Evolutionary conservation across 2,797 vertebrate genomes (phyloP).

Genomic region (Gambusia yucatana): DNA sequence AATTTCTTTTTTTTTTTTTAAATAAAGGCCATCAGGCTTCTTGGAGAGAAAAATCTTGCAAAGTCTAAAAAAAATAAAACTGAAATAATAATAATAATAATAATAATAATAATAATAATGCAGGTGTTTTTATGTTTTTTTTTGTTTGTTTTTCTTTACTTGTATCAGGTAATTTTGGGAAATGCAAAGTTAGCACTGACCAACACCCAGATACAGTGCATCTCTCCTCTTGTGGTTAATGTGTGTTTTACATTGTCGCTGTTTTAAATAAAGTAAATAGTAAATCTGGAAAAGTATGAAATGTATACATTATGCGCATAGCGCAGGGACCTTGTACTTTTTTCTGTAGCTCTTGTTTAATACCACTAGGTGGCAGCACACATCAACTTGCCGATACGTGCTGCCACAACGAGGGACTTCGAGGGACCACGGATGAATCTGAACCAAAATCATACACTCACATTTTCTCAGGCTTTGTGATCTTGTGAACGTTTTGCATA

Average conservation of each 20-base stretch:
- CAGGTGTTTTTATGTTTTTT: no score
- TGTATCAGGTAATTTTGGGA: no score
- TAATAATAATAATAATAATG: not conserved
- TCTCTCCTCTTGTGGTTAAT: no score
- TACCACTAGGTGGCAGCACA: conserved; percentile 57
- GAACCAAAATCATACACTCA: not conserved
- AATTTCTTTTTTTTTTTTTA: no score
- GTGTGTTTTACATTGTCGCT: no score
- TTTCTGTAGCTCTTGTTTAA: not conserved
- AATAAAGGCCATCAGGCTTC: not conserved
- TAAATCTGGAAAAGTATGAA: not conserved
- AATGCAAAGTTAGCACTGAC: no score
- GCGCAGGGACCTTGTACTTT: not conserved
- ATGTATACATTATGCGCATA: not conserved
- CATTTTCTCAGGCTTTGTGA: not conserved
- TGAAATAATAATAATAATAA: not conserved
- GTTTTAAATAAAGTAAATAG: no score
- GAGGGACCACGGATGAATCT: not conserved
- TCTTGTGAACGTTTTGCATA: not conserved
- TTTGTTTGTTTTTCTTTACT: no score
- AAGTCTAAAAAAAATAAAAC: not conserved
- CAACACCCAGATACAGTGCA: no score
- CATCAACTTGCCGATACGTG: conserved; percentile 13
- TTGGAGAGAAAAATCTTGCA: not conserved
- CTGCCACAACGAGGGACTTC: not conserved